Conservation (phyloP, 2,113 vertebrate genomes). For the Procavia capensis region DNA sequence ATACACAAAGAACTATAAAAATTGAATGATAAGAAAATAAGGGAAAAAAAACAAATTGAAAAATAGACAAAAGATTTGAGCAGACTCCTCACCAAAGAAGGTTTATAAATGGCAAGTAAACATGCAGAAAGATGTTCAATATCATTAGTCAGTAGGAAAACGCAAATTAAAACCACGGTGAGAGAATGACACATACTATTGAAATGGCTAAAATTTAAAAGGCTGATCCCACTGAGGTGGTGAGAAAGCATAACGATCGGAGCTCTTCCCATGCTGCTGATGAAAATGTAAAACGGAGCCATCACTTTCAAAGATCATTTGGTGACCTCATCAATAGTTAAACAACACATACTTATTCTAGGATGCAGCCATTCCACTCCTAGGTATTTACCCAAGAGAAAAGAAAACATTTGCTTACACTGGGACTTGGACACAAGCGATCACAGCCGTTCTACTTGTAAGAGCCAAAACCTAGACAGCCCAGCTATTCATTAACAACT, state of each 20-base stretch:
- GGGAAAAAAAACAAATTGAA: background rate
- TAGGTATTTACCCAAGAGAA: background rate
- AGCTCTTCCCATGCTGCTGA: background rate
- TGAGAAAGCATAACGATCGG: background rate
- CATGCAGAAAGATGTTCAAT: background rate
- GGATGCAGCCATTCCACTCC: background rate
- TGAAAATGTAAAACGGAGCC: background rate
- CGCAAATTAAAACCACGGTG: background rate
- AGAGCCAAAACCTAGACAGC: background rate
- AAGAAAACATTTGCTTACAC: background rate
- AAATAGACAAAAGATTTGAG: background rate
- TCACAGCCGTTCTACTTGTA: constrained; percentile 24
- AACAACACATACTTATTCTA: background rate
- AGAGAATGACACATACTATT: background rate
- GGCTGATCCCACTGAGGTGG: background rate
- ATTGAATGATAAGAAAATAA: background rate
- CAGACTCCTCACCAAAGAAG: background rate
- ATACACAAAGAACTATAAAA: background rate
- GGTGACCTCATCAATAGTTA: background rate
- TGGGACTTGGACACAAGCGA: background rate
- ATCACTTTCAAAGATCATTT: background rate
- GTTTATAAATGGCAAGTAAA: background rate
- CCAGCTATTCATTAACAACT: background rate
- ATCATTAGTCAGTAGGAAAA: background rate
- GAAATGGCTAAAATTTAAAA: background rate